Evolutionary conservation across 37 sponge, comb jelly and placozoan species (phyloP), one percentile per base, ranked within the genome.

Genomic region (Oscarella lobularis): DNA sequence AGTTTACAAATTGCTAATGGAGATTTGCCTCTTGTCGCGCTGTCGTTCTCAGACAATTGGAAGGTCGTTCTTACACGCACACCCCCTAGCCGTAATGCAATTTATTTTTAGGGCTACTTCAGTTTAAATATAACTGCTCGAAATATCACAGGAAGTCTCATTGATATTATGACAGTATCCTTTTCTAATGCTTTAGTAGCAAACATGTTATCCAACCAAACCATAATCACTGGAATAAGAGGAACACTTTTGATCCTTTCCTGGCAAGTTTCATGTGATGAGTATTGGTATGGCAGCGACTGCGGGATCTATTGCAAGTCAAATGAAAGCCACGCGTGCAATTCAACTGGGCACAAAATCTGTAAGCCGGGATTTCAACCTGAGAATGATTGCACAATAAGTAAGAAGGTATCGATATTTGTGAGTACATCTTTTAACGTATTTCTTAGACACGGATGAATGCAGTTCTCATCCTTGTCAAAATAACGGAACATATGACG

Each of bases 371-470:
- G 60, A 27, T 48, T 27, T 20, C 14, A 48, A 27, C 60, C 60
- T 27, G 60, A 48, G 14, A 48, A 20, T 27, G 20, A 48, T 20
- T 48, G 60, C 20, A 27, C 60, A 48, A 48, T 20, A 9, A 20
- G 60, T 48, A 48, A 48, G 60, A 48, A 48, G 20, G 60, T n/a
- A n/a, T n/a, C n/a, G n/a, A n/a, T n/a, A n/a, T n/a, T n/a, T n/a
- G n/a, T n/a, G n/a, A n/a, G n/a, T n/a, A n/a, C n/a, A n/a, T 27
- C 20, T 48, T 9, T 20, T 27, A 48, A 27, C 20, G 14, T 27
- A 48, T 48, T 9, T 48, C 20, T 48, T 3, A 72, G 78, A 78
- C 74, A 54, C 74, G 2, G 74, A 80, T 80, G 60, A 74, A 29
- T 80, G 66, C 76, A 20, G 37, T 6, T 27, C 36, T 14, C 1